Conservation (phyloP, 1,140 invertebrate species). For the Drosophila cardini region DNA sequence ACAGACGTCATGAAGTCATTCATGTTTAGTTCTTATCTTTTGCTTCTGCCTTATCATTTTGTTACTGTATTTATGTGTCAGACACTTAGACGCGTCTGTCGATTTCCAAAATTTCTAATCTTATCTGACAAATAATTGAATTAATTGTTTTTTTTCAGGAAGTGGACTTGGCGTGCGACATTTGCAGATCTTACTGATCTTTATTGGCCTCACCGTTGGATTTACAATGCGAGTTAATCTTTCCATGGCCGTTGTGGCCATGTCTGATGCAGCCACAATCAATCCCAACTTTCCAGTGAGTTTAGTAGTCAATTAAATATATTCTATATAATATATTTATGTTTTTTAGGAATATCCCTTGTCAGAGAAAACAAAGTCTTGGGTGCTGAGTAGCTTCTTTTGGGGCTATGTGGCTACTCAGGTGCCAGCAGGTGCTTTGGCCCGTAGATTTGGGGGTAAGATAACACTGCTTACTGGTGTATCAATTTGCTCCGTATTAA, state of each 20-base stretch:
- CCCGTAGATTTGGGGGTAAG: constrained; percentile 88
- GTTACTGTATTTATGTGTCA: background rate
- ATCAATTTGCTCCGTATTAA: constrained; percentile 76
- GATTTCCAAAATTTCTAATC: background rate
- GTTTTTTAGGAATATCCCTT: constrained; percentile 38
- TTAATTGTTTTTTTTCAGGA: constrained; percentile 13
- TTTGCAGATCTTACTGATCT: constrained; percentile 87
- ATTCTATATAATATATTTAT: background rate
- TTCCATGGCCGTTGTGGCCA: constrained; percentile 89
- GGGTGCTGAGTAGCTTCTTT: constrained; percentile 88
- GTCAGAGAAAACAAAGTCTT: constrained; percentile 45
- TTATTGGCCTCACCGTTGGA: constrained; percentile 86
- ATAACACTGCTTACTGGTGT: constrained; percentile 36
- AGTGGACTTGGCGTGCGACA: constrained; percentile 85
- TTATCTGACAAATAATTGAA: background rate
- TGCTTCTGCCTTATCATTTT: constrained; percentile 81
- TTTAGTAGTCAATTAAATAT: constrained; percentile 21
- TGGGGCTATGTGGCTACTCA: constrained; percentile 86
- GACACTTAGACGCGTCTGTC: background rate
- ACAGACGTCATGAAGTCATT: constrained; percentile 1
- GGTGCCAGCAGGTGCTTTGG: constrained; percentile 88
- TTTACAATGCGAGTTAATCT: constrained; percentile 88
- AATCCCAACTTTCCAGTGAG: constrained; percentile 64
- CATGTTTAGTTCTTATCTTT: constrained; percentile 44
- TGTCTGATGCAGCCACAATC: constrained; percentile 85